These are phyloP conservation scores for Venusia cambrica DNA, from an alignment of 2,888 invertebrate genomes.

Conservation along the genomic window DNA sequence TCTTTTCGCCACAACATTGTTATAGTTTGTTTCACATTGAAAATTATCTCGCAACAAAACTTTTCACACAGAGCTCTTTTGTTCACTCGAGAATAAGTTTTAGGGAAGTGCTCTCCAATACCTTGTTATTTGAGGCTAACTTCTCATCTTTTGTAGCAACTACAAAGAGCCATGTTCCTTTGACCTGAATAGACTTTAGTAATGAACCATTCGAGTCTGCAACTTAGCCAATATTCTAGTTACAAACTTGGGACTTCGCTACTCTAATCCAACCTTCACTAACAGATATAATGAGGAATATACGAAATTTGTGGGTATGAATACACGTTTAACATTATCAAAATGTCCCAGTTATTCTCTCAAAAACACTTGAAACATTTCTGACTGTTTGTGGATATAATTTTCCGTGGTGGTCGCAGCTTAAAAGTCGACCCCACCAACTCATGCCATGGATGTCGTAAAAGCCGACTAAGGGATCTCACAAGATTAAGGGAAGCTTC, in stretches of 20 bases:
- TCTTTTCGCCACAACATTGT: too few species aligned
- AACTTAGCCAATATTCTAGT: constrained; percentile 31
- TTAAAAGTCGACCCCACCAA: too few species aligned
- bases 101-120: constrained; percentile 14
- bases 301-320: too few species aligned
- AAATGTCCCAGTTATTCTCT: too few species aligned
- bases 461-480: too few species aligned
- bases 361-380: too few species aligned
- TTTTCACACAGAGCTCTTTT: constrained; percentile 10
- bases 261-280: constrained; percentile 19
- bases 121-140: constrained; percentile 18
- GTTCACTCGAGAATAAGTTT: constrained; percentile 13
- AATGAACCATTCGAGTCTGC: constrained; percentile 19
- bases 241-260: constrained; percentile 22
- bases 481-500: too few species aligned
- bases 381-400: too few species aligned
- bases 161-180: constrained; percentile 17
- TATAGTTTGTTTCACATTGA: not conserved
- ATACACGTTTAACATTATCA: not conserved
- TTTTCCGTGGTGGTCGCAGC: too few species aligned
- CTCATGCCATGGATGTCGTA: too few species aligned
- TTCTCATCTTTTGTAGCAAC: constrained; percentile 18
- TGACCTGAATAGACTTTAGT: constrained; percentile 20
- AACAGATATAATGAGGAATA: constrained; percentile 10
- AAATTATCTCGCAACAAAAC: constrained; percentile 2